Base-by-base conservation (phyloP, 2,888 invertebrate species). In the Drosophila cyrtoloma region DNA sequence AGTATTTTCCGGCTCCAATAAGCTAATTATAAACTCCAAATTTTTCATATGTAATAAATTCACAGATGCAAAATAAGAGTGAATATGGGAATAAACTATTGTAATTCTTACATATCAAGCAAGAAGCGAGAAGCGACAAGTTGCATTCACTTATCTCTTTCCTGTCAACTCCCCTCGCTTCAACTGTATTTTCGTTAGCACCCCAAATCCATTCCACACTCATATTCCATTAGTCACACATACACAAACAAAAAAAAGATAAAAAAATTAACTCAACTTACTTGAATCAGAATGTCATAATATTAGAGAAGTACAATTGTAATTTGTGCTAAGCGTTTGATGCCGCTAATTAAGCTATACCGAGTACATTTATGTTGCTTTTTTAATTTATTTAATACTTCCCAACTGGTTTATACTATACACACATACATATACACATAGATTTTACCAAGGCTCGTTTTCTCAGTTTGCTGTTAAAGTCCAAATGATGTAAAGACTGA, bases 251-350 rank as follows among this genome's bases (percentile, higher is more conserved):
- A 19, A 35, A 12, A 14, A 14, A 10, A 5, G 19, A 22, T 19
- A 47, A 3, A 32, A 35, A 12, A 3, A 32, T 16, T 9, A 39
- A 39, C 35, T 60, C 42, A 62, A 55, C 63, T 26, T 63, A 39
- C 39, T 71, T 56, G n/a, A 22, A 55, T 61, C 63, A 51, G 37
- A 51, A 26, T 67, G 26, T 57, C 35, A 58, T 79, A 61, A 57
- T 77, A 47, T 79, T 75, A 67, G 47, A 75, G 33, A 66, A 55
- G 53, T 78, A 64, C 62, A 75, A 71, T 64, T 56, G 63, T 77
- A 51, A 53, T 55, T 65, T 75, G 75, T 61, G 63, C 71, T 61
- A 67, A 61, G 61, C 63, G 71, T 77, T 78, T 67, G 12, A 71
- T 60, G 63, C 55, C 64, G 75, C 71, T 62, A 51, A 12, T 37